Base-by-base conservation (phyloP, 92 coral and sea anemone species). In the Epizoanthus scotinus region DNA sequence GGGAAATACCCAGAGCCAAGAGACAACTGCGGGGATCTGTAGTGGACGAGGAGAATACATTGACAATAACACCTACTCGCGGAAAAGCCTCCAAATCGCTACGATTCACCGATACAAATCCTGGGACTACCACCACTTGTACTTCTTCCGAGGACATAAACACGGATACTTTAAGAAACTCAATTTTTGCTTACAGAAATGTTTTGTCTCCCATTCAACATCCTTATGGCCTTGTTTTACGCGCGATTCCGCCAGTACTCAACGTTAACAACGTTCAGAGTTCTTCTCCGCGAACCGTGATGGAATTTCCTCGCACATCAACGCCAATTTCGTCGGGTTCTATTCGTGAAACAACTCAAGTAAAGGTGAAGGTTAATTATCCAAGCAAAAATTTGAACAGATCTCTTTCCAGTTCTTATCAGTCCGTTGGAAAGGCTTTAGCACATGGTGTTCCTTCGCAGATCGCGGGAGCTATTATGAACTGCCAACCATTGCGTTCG, bases 391-490 rank as follows among this genome's bases (percentile, higher is more conserved):
- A n/a, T n/a, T n/a, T n/a, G n/a, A n/a, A n/a, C n/a, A n/a, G n/a
- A n/a, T n/a, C n/a, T n/a, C n/a, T n/a, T n/a, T n/a, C n/a, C n/a
- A n/a, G n/a, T n/a, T n/a, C 70, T 15, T 88, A 84, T 49, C 88
- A 87, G 60, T 47, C 84, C 34, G 17, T 87, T 54, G 94, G 88
- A 52, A 90, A 90, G 52, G 82, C 91, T 5, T 29, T 80, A 19
- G 88, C 87, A 8, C 78, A 87, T 71, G 89, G 87, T 3, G 42
- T 59, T 36, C 90, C 91, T 5, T 87, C 90, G 26, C 40, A 55
- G 53, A 86, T 85, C 42, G 87, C 92, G 3, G 66, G 70, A 0
- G 92, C 90, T 15, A 79, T 84, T 22, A 89, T 91, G 92, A 89
- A 88, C 34, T 84, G 87, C 31, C 65, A 68, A 53, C 60, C 86